Conservation (phyloP, 2,113 vertebrate species). For the Hypomesus transpacificus region DNA sequence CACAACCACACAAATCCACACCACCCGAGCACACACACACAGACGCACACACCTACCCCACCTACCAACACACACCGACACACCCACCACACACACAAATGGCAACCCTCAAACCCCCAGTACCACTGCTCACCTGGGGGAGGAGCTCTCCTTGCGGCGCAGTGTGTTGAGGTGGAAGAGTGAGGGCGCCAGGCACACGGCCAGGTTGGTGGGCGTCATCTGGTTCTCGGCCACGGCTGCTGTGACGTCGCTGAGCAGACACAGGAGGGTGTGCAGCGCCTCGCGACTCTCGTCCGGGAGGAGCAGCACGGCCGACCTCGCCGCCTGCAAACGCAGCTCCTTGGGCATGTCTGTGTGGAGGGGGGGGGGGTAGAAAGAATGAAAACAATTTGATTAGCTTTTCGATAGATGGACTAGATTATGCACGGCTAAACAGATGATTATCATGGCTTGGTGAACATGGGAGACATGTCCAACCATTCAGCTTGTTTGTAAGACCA, state of each 20-base stretch:
- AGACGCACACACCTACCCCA: not conserved
- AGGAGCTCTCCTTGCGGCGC: constrained; percentile 85
- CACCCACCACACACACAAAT: not conserved
- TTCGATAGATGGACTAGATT: not conserved
- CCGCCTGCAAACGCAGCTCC: constrained; percentile 88
- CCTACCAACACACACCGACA: constrained; percentile 23
- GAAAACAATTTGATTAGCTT: not conserved
- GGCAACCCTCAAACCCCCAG: not conserved
- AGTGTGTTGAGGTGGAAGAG: constrained; percentile 94
- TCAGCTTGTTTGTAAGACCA: too few relatives aligned
- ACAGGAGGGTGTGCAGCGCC: constrained; percentile 85
- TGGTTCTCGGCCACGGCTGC: constrained; percentile 88
- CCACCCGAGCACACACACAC: not conserved
- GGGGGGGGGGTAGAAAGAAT: not conserved
- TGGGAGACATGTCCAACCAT: too few relatives aligned
- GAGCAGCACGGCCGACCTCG: constrained; percentile 85
- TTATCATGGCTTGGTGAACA: not conserved
- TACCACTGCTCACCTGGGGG: constrained; percentile 75
- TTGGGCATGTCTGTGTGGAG: constrained; percentile 82
- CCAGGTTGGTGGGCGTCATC: constrained; percentile 96
- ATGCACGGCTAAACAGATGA: not conserved
- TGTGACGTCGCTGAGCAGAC: constrained; percentile 88
- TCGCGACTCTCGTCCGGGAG: constrained; percentile 91
- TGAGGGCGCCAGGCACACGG: constrained; percentile 94
- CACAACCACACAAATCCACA: not conserved